These are phyloP conservation scores for Gnathochromis pfefferi DNA, from an alignment of 2,113 vertebrate species.

Conservation along the genomic window DNA sequence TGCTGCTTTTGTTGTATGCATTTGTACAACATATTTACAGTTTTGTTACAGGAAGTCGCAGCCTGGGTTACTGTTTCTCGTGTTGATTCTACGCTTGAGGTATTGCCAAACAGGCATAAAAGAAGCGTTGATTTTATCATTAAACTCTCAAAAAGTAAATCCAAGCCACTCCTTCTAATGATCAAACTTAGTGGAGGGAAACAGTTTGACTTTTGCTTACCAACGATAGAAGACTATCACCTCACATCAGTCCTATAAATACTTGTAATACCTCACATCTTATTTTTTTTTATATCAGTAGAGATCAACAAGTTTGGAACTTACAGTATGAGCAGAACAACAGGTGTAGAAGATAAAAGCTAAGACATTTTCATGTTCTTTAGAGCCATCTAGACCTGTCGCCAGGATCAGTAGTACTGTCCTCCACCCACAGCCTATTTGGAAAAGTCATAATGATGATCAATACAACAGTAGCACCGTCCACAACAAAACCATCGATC, in stretches of 20 bases:
- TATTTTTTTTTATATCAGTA: neutral
- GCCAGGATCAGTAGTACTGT: neutral
- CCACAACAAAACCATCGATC: constrained; percentile 41
- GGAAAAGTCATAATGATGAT: constrained; percentile 37
- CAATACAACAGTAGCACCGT: constrained; percentile 11
- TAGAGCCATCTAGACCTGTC: neutral
- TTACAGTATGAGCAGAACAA: neutral
- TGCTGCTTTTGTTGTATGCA: neutral
- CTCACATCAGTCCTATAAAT: neutral
- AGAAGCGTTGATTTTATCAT: neutral
- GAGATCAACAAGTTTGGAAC: neutral
- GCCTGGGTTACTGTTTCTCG: neutral
- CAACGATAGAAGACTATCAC: neutral
- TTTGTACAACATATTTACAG: neutral
- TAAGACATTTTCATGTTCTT: neutral
- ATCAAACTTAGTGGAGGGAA: neutral
- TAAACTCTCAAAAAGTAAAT: neutral
- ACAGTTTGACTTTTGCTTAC: neutral
- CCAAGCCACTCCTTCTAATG: neutral
- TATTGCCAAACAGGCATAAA: neutral
- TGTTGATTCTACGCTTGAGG: neutral
- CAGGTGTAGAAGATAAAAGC: neutral
- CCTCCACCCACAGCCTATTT: constrained; percentile 27
- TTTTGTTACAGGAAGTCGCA: neutral
- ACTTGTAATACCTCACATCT: neutral